Evolutionary conservation across 2,113 vertebrate genomes (phyloP).

Genomic region (Seriola aureovittata): DNA sequence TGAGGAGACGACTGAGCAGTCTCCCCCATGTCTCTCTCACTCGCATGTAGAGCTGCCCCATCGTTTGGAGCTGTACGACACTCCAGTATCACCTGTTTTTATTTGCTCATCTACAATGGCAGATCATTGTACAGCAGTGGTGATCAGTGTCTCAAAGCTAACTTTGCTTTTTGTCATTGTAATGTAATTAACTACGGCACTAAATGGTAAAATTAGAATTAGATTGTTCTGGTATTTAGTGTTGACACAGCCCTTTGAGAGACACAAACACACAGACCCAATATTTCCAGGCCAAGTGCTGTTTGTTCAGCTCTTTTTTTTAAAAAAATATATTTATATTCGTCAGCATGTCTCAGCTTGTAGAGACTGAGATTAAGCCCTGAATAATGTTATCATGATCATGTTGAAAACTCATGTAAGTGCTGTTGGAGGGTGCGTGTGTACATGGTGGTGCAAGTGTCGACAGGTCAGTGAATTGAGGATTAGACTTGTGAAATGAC

Average conservation of each 20-base stretch:
- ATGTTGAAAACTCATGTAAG: slow-evolving; percentile 16
- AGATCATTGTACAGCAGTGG: neutral
- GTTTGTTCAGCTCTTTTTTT: slow-evolving; percentile 21
- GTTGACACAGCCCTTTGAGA: slow-evolving; percentile 9
- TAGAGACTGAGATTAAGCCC: slow-evolving; percentile 34
- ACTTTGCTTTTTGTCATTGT: neutral
- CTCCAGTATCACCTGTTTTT: neutral
- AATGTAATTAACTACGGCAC: slow-evolving; percentile 34
- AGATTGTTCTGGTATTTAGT: slow-evolving; percentile 22
- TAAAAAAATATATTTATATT: neutral
- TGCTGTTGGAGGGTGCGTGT: neutral
- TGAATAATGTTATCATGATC: slow-evolving; percentile 44
- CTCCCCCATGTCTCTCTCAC: neutral
- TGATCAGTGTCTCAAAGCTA: slow-evolving; percentile 2
- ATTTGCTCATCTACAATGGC: neutral
- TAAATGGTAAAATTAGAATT: neutral
- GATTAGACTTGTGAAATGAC: slow-evolving; percentile 61
- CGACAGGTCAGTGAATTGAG: slow-evolving; percentile 58
- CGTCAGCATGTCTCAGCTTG: slow-evolving; percentile 23
- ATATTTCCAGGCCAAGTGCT: slow-evolving; percentile 4
- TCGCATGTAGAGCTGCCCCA: neutral
- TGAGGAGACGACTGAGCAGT: neutral
- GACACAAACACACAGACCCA: neutral
- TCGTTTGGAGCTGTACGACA: slow-evolving; percentile 9
- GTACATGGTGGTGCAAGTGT: slow-evolving; percentile 40